Evolutionary conservation across 2,113 vertebrate species (phyloP).

Genomic region (Scomber scombrus): DNA sequence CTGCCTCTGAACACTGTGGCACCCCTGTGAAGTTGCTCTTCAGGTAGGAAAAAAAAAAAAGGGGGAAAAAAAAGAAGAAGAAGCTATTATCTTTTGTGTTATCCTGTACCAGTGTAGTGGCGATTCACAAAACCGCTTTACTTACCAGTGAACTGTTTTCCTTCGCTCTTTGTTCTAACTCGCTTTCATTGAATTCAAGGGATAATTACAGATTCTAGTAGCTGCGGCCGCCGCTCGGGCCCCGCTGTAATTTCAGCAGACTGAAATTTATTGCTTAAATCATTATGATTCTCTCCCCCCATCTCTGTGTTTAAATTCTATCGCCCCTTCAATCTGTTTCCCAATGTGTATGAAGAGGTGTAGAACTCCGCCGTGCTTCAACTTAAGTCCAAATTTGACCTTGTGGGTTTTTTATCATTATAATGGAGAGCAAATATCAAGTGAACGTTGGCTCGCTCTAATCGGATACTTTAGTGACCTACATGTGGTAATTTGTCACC

Average conservation of each 20-base stretch:
- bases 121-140: slow-evolving; percentile 73
- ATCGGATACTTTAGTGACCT: slow-evolving; percentile 63
- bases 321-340: slow-evolving; percentile 45
- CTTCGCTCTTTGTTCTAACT: slow-evolving; percentile 71
- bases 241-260: slow-evolving; percentile 49
- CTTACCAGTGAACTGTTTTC: slow-evolving; percentile 68
- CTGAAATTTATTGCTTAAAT: slow-evolving; percentile 69
- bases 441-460: slow-evolving; percentile 44
- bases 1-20: slow-evolving; percentile 74
- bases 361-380: slow-evolving; percentile 26
- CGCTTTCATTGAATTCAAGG: slow-evolving; percentile 69
- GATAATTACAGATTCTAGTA: slow-evolving; percentile 72
- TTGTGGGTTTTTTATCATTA: slow-evolving; percentile 55
- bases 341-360: slow-evolving; percentile 42
- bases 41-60: slow-evolving; percentile 61
- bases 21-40: slow-evolving; percentile 79
- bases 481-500: slow-evolving; percentile 59
- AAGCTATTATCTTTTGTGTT: slow-evolving; percentile 77
- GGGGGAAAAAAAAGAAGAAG: slow-evolving; percentile 38
- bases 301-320: slow-evolving; percentile 43
- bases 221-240: slow-evolving; percentile 33
- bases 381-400: slow-evolving; percentile 59
- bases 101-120: slow-evolving; percentile 65
- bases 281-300: slow-evolving; percentile 55
- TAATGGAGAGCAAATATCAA: slow-evolving; percentile 57